phyloP scores from a whole-genome alignment of 2,797 vertebrate genomes.

The Mus spretus region DNA sequence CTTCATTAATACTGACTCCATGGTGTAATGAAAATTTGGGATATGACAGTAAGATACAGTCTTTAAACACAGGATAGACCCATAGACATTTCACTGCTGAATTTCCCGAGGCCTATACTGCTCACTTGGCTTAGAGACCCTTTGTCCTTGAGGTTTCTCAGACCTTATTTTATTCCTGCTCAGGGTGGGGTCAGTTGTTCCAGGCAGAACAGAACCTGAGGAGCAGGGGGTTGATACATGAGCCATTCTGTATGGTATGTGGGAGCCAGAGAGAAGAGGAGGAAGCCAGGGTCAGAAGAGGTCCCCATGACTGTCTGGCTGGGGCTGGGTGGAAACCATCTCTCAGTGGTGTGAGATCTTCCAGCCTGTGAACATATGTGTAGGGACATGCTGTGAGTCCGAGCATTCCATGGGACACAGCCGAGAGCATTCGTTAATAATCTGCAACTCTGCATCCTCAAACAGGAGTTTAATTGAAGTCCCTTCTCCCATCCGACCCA shows the following conservation, averaged over 20 bases:
- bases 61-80: neutral
- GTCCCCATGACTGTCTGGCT: fast-evolving
- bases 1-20: neutral
- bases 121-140: neutral
- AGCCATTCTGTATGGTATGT: too few relatives aligned
- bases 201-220: neutral
- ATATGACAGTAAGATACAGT: neutral
- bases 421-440: neutral
- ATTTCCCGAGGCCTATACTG: too few relatives aligned
- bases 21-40: neutral
- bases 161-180: neutral
- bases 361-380: neutral
- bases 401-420: neutral
- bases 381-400: fast-evolving
- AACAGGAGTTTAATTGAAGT: neutral
- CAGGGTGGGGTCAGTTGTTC: neutral
- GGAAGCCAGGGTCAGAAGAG: too few relatives aligned
- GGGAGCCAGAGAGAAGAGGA: neutral
- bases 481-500: neutral
- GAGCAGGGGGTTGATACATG: neutral
- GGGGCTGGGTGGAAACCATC: fast-evolving
- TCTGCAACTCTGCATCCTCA: neutral
- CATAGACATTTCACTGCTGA: neutral
- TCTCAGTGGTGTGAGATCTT: fast-evolving
- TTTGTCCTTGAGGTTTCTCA: neutral